These are phyloP conservation scores for Phrynocephalus versicolor DNA, from an alignment of 2,113 vertebrate genomes.

Conservation along the genomic window DNA sequence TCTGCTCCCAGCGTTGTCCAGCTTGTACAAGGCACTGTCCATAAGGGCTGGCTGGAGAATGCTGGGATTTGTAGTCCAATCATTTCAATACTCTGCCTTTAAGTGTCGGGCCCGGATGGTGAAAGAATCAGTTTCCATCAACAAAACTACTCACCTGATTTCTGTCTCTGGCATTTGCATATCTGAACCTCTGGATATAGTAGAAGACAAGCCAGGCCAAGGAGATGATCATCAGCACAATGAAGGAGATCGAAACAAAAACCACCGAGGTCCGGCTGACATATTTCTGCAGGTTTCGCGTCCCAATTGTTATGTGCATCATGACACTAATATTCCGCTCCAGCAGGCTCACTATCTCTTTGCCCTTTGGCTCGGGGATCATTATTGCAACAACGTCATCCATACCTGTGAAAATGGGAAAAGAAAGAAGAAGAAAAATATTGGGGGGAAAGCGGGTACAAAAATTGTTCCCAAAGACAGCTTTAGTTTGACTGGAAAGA, in stretches of 20 bases:
- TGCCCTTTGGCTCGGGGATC: constrained; percentile 95
- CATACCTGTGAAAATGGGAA: constrained; percentile 74
- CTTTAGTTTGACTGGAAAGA: constrained; percentile 18
- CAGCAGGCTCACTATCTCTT: constrained; percentile 88
- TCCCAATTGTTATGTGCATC: constrained; percentile 94
- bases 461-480: neutral
- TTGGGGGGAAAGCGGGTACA: neutral
- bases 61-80: neutral
- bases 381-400: constrained; percentile 94
- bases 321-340: constrained; percentile 85
- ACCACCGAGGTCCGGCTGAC: constrained; percentile 98
- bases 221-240: constrained; percentile 98
- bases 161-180: constrained; percentile 93
- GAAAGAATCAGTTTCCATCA: neutral
- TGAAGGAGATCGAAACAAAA: constrained; percentile 99
- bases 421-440: constrained; percentile 7
- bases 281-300: constrained; percentile 97
- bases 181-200: constrained; percentile 98
- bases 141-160: constrained; percentile 86
- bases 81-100: neutral
- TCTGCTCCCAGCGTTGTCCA: neutral
- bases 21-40: neutral
- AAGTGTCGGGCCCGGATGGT: neutral
- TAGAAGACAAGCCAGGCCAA: constrained; percentile 99
- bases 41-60: neutral